Percentiles rank a stretch among this genome's conserved stretches.
Evolutionary conservation across 1,140 invertebrate species (phyloP).

Genomic region (Zaprionus gabonicus): DNA sequence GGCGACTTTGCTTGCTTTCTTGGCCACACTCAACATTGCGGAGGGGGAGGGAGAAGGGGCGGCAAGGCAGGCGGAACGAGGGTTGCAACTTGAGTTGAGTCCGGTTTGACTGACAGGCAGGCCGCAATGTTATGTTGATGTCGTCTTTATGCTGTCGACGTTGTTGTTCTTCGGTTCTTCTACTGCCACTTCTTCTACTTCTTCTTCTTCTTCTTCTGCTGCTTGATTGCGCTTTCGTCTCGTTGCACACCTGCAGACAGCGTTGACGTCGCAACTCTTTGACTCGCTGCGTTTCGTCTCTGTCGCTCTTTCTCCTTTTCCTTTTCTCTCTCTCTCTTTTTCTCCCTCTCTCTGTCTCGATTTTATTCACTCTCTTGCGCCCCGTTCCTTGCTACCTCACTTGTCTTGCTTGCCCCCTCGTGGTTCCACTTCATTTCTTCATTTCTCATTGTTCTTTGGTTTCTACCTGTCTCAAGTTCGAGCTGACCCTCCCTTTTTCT

Average conservation of each 20-base stretch:
- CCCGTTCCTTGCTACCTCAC: not conserved
- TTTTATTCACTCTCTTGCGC: not conserved
- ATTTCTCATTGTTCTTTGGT: slow-evolving; percentile 55
- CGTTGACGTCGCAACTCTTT: slow-evolving; percentile 39
- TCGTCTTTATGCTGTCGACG: not conserved
- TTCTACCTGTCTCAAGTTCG: slow-evolving; percentile 30
- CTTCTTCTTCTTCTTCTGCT: not conserved
- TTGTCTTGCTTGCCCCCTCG: not conserved
- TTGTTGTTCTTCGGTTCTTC: not conserved
- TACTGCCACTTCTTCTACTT: not conserved
- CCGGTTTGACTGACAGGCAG: slow-evolving; percentile 64
- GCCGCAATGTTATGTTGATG: slow-evolving; percentile 40
- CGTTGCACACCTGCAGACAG: slow-evolving; percentile 5
- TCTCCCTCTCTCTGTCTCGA: not conserved
- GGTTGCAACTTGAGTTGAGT: slow-evolving; percentile 7
- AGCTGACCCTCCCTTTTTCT: not conserved
- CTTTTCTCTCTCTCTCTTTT: slow-evolving; percentile 2
- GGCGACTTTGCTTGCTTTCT: slow-evolving; percentile 19
- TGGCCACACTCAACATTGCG: slow-evolving; percentile 8
- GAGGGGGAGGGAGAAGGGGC: not conserved
- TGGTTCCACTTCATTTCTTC: slow-evolving; percentile 62
- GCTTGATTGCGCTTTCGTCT: not conserved
- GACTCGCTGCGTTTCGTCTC: slow-evolving; percentile 11
- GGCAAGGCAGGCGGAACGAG: not conserved
- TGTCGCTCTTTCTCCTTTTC: not conserved